Percentiles rank a stretch among this genome's conserved stretches.
phyloP scores from a whole-genome alignment of 2,797 vertebrate species.

The Amphiprion clarkii region DNA sequence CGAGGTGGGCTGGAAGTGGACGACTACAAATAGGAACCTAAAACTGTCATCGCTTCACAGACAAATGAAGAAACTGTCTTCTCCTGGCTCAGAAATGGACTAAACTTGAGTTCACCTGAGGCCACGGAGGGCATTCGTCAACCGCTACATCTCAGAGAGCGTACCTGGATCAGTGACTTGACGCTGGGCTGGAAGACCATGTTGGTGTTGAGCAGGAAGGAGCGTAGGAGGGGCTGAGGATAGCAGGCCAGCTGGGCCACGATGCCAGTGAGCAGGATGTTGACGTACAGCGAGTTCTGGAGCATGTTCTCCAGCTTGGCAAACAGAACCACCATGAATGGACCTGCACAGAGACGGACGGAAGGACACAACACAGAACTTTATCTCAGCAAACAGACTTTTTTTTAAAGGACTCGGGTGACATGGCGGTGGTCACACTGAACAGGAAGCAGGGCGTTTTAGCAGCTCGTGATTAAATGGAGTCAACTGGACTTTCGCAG shows the following conservation, averaged over 20 bases:
- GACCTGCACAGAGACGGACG: conserved; percentile 83
- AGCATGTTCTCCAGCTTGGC: conserved; percentile 97
- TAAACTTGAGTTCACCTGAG: not conserved
- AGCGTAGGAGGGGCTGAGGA: conserved; percentile 96
- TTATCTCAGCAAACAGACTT: not conserved
- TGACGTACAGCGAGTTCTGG: conserved; percentile 97
- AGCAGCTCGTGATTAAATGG: too few species aligned
- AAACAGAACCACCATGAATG: conserved; percentile 94
- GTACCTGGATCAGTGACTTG: conserved; percentile 97
- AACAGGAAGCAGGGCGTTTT: too few species aligned
- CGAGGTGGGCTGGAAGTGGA: conserved; percentile 48
- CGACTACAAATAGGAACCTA: not conserved
- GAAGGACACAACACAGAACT: not conserved
- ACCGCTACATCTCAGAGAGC: not conserved
- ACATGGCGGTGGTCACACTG: too few species aligned
- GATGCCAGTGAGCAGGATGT: conserved; percentile 96
- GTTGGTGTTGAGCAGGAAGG: conserved; percentile 99
- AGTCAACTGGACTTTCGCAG: too few species aligned
- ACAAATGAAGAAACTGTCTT: not conserved
- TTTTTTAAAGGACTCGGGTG: too few species aligned
- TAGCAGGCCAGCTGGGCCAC: conserved; percentile 95
- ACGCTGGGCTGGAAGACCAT: conserved; percentile 99
- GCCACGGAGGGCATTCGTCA: not conserved
- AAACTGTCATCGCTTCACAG: conserved; percentile 5
- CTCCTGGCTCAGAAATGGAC: not conserved